These are phyloP conservation scores for Plebejus argus DNA, from an alignment of 2,888 invertebrate species.

Conservation along the genomic window DNA sequence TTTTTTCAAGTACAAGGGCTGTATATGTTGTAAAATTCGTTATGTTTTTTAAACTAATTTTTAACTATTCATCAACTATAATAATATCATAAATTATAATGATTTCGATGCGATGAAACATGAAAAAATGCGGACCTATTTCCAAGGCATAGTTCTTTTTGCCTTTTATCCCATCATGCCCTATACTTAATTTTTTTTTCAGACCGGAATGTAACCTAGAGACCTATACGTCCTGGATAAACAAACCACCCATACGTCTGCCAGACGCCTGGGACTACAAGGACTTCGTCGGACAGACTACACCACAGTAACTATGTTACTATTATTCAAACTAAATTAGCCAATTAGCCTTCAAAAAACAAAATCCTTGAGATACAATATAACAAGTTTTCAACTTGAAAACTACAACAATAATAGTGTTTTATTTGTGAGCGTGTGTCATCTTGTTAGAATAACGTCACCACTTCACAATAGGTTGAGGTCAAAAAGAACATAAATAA, in stretches of 20 bases:
- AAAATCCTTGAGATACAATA: background rate
- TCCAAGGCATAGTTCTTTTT: background rate
- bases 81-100: background rate
- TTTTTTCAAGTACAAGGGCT: background rate
- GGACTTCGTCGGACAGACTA: constrained; percentile 49
- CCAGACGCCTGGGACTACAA: constrained; percentile 66
- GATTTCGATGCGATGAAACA: no score
- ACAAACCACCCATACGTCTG: constrained; percentile 53
- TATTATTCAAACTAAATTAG: background rate
- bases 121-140: background rate
- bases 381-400: background rate
- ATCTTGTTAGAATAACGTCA: constrained; percentile 23
- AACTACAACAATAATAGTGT: background rate
- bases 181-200: constrained; percentile 37
- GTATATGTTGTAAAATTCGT: background rate
- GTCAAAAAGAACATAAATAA: constrained; percentile 9
- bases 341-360: background rate
- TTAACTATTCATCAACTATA: background rate
- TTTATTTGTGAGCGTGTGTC: constrained; percentile 11
- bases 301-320: background rate
- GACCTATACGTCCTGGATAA: constrained; percentile 65
- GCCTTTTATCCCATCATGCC: background rate
- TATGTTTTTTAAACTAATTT: background rate
- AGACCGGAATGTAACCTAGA: constrained; percentile 71
- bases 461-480: constrained; percentile 24